Base-by-base conservation (phyloP, 2,113 vertebrate genomes). In the Nasalis larvatus region DNA sequence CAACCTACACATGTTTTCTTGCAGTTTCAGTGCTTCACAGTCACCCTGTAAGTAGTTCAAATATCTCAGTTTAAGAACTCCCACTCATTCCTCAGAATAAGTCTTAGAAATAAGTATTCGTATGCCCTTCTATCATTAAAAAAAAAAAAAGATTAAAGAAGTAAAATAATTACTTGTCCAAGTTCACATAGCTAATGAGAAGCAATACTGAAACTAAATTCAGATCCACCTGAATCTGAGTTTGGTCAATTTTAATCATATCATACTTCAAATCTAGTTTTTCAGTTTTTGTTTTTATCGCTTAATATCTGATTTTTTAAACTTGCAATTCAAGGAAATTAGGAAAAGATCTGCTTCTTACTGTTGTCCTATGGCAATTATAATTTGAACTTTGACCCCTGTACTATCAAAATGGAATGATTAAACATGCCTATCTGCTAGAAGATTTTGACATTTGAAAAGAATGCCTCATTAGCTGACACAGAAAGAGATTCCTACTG, bases 401-500 rank as follows among this genome's bases (percentile, higher is more conserved):
- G 27, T 49, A 60, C 1, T 96, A 60, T 95, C 89, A 96, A 96
- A 96, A 83, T 78, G 27, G 89, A 85, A 78, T 97, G n/a, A 96
- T 96, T 97, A 93, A 84, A 97, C 93, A 93, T 94, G 54, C 35
- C 68, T 73, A 14, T 87, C 27, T 81, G 56, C 25, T 85, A 87
- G 69, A 37, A 96, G 52, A 25, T 89, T 93, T 93, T 91, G 78
- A 73, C 71, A 83, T 95, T 58, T 71, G 45, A 93, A 96, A 95
- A 92, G 40, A 97, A 82, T 94, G 49, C 54, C 94, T 95, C 91
- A 87, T 98, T 97, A 97, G 89, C 25, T n/a, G n/a, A 86, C 54
- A 86, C 35, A 86, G 74, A 93, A 87, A 81, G 71, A 25, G 40
- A 69, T 82, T 83, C 35, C 77, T 12, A 18, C 25, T 27, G 7